These are phyloP conservation scores for Platycheirus albimanus DNA, from an alignment of 2,888 invertebrate species.

Conservation along the genomic window DNA sequence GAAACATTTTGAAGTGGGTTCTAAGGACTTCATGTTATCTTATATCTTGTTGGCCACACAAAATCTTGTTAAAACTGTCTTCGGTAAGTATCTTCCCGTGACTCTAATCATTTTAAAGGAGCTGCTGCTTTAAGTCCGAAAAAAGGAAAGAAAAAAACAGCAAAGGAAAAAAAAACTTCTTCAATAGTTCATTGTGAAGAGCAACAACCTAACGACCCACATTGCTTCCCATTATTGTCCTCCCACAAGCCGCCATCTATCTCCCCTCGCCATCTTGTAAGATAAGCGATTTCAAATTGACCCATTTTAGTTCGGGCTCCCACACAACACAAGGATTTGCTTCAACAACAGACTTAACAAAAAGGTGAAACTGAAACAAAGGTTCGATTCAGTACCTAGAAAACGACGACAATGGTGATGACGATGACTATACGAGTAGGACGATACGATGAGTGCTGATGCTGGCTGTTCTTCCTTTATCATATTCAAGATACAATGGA, in stretches of 20 bases:
- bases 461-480: slow-evolving; percentile 14
- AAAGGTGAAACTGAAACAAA: slow-evolving; percentile 57
- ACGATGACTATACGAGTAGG: too few species aligned
- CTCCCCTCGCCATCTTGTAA: slow-evolving; percentile 35
- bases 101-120: slow-evolving; percentile 52
- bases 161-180: slow-evolving; percentile 6
- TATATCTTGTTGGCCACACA: slow-evolving; percentile 30
- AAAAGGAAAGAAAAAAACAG: too few species aligned
- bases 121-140: too few species aligned
- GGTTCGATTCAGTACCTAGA: slow-evolving; percentile 33
- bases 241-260: background rate
- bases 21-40: too few species aligned
- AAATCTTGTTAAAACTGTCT: slow-evolving; percentile 30
- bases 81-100: slow-evolving; percentile 9
- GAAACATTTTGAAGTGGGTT: background rate
- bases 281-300: slow-evolving; percentile 67
- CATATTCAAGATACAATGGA: slow-evolving; percentile 60
- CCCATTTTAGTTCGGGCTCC: slow-evolving; percentile 58
- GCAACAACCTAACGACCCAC: slow-evolving; percentile 53
- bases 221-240: slow-evolving; percentile 25
- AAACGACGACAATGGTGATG: background rate
- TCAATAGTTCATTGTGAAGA: slow-evolving; percentile 51
- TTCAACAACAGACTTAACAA: slow-evolving; percentile 29
- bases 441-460: too few species aligned
- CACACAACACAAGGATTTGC: slow-evolving; percentile 10